Conservation (phyloP, 53 echinoderm and acorn worm genomes). For the Stichopus horrens region DNA sequence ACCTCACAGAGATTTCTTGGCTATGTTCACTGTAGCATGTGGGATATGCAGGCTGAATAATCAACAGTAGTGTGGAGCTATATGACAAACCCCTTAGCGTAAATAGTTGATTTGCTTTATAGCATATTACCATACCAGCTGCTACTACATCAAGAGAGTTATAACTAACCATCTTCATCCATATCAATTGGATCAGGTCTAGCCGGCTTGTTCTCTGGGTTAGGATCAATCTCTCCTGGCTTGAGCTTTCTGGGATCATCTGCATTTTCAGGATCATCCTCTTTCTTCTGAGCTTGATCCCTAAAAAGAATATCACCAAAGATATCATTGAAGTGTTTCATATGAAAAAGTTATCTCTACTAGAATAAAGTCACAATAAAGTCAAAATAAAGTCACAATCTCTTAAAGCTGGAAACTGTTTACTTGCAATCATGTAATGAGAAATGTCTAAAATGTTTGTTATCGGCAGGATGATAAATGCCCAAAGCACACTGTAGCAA, state of each 20-base stretch:
- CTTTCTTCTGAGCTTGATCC: conserved; percentile 99
- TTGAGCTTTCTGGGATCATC: conserved; percentile 96
- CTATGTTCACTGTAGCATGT: too few species aligned
- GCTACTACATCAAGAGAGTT: background rate
- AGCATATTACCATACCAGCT: background rate
- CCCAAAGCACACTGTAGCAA: too few species aligned
- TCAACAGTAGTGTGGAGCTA: background rate
- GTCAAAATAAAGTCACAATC: too few species aligned
- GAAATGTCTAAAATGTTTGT: too few species aligned
- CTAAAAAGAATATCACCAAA: conserved; percentile 38
- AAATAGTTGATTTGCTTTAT: background rate
- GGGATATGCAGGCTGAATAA: too few species aligned
- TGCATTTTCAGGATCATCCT: conserved; percentile 68
- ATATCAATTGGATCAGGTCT: conserved; percentile 73
- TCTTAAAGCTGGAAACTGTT: too few species aligned
- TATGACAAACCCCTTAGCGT: background rate
- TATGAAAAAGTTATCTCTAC: too few species aligned
- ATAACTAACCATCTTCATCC: conserved; percentile 36
- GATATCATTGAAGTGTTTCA: background rate
- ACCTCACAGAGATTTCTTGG: too few species aligned
- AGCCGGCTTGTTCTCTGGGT: conserved; percentile 97
- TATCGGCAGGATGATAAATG: too few species aligned
- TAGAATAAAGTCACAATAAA: too few species aligned
- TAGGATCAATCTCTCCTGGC: conserved; percentile 98
- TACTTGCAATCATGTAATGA: too few species aligned